Evolutionary conservation across 2,113 vertebrate genomes (phyloP).

Genomic region (Microcebus jonahi): DNA sequence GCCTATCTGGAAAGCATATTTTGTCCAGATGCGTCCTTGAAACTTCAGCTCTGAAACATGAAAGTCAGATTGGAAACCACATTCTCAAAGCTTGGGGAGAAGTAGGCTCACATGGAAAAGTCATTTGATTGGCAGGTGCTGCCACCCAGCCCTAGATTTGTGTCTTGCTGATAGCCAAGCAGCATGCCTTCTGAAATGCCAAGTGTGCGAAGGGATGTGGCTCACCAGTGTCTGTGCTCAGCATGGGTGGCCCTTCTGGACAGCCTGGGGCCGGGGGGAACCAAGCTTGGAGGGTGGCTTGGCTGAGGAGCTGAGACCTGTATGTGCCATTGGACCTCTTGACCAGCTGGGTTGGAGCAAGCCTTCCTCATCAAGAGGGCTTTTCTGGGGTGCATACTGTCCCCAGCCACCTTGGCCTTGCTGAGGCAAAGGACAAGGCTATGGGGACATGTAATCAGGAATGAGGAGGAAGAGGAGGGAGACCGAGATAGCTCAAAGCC

Average conservation of each 20-base stretch:
- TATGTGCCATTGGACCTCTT: not conserved
- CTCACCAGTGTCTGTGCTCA: not conserved
- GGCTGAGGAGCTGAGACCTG: not conserved
- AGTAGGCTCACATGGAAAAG: conserved; percentile 44
- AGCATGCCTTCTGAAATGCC: not conserved
- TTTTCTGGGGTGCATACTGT: not conserved
- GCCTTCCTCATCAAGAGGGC: not conserved
- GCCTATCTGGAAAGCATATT: conserved; percentile 81
- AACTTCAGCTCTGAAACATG: conserved; percentile 73
- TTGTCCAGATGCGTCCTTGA: conserved; percentile 84
- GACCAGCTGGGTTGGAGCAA: not conserved
- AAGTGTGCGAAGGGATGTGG: accelerated
- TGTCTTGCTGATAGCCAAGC: not conserved
- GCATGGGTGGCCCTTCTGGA: not conserved
- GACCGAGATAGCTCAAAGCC: not conserved
- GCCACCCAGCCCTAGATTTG: conserved; percentile 16
- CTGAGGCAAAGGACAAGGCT: not conserved
- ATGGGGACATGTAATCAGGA: not conserved
- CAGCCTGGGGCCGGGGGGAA: not conserved
- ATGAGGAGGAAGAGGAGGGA: not conserved
- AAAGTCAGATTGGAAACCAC: conserved; percentile 69
- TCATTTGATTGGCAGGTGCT: conserved; percentile 61
- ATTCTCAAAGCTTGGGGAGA: conserved; percentile 58
- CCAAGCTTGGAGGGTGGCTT: not conserved
- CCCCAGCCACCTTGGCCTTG: not conserved